These are phyloP conservation scores for Beris chalybata DNA, from an alignment of 2,888 invertebrate species.

Conservation along the genomic window DNA sequence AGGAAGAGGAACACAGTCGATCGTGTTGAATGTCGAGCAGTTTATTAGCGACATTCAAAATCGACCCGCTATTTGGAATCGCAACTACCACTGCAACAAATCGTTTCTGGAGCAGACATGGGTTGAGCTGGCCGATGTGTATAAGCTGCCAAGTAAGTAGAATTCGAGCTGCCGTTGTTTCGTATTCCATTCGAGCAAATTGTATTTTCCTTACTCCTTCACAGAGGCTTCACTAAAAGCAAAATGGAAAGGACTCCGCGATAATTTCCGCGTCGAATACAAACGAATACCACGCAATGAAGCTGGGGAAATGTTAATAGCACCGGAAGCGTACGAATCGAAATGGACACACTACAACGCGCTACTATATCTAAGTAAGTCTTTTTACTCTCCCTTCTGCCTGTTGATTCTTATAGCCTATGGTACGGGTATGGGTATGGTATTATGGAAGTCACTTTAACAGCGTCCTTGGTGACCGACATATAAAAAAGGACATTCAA, in stretches of 20 bases:
- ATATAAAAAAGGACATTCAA: too few species aligned
- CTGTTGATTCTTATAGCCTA: too few species aligned
- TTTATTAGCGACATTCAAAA: conserved; percentile 55
- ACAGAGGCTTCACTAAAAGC: conserved; percentile 55
- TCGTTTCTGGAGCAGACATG: conserved; percentile 56
- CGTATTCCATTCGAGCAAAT: conserved; percentile 9
- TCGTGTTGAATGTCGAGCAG: conserved; percentile 55
- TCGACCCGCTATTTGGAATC: conserved; percentile 56
- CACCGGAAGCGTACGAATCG: conserved; percentile 54
- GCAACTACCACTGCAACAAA: conserved; percentile 56
- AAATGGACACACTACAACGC: conserved; percentile 56
- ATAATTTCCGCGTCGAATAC: conserved; percentile 56
- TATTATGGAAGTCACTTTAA: too few species aligned
- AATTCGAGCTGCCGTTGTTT: neutral
- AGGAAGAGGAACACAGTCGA: conserved; percentile 47
- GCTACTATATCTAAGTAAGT: conserved; percentile 53
- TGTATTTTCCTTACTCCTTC: conserved; percentile 32
- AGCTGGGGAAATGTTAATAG: conserved; percentile 52
- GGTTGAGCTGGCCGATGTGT: conserved; percentile 53
- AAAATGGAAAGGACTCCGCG: conserved; percentile 56
- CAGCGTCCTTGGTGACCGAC: too few species aligned
- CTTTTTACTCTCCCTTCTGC: neutral
- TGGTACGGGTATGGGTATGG: too few species aligned
- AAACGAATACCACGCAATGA: conserved; percentile 54
- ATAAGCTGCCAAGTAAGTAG: conserved; percentile 54